These are phyloP conservation scores for Chlorops oryzae DNA, from an alignment of 1,140 invertebrate genomes.

Conservation along the genomic window DNA sequence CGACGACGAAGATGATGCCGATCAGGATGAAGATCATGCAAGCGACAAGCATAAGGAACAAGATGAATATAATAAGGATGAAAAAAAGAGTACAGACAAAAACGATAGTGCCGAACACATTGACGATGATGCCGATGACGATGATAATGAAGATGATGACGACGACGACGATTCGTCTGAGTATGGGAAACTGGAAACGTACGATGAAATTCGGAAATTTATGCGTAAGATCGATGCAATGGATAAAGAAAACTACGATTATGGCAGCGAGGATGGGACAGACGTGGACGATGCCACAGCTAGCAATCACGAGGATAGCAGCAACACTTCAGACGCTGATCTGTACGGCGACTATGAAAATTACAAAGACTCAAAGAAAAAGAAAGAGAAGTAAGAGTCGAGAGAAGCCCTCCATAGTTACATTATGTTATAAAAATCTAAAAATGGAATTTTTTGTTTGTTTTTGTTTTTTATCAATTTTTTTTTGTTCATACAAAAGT, in stretches of 20 bases:
- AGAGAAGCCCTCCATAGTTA: background rate
- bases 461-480: too few relatives aligned
- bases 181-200: too few relatives aligned
- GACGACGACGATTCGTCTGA: slow-evolving; percentile 12
- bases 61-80: slow-evolving; percentile 4
- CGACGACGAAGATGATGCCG: slow-evolving; percentile 7
- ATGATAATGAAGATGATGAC: slow-evolving; percentile 7
- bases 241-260: background rate
- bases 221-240: too few relatives aligned
- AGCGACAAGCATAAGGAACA: too few relatives aligned
- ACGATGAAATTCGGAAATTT: too few relatives aligned
- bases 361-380: slow-evolving; percentile 33
- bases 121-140: slow-evolving; percentile 13
- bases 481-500: too few relatives aligned
- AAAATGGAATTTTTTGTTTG: background rate
- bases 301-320: too few relatives aligned
- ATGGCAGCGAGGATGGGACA: slow-evolving; percentile 6
- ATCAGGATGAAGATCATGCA: background rate
- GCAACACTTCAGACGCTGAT: slow-evolving; percentile 26
- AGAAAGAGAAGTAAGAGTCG: slow-evolving; percentile 22
- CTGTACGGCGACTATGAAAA: slow-evolving; percentile 36
- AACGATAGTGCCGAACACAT: too few relatives aligned
- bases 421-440: background rate
- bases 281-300: too few relatives aligned
- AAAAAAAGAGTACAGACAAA: background rate